Evolutionary conservation across 2,888 invertebrate genomes (phyloP), one percentile per base, ranked within the genome.

Genomic region (Pteria penguin): DNA sequence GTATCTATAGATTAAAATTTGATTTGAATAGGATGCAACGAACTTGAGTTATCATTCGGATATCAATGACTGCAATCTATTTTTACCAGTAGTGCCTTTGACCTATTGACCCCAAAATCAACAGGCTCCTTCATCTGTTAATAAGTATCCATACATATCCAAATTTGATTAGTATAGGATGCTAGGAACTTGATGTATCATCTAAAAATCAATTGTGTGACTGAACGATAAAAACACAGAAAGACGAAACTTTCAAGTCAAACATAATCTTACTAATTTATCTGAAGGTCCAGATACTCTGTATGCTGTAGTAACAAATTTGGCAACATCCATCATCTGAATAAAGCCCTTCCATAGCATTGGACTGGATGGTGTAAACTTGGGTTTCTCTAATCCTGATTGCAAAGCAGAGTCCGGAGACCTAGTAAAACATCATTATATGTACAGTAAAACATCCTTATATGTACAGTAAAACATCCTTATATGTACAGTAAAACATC

Each of bases 311-410:
- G 97, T 96, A 84, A 96, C 95, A 88, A 97, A 97, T 85, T 96
- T 95, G 0, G 97, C 96, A 0, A 97, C 96, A 89, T 98, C 98
- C 4, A 96, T 95, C 97, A 97, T 97, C 87, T 95, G 96, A 5
- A 98, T 95, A 81, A 95, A 95, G 1, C 98, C 98, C 76, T 95
- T 95, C 97, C 97, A 97, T 33, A 95, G 94, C 0, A 94, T 93
- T 0, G 93, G 93, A 8, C 85, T 86, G 3, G 83, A 84, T 0
- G 86, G 87, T 0, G 83, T 85, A 70, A 84, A 87, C 75, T 86
- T 86, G 1, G 81, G 80, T 74, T 86, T 83, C 45, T 89, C 90
- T 52, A 89, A 78, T 3, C 88, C 88, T 8, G 88, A 86, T 78
- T 88, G 86, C 11, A 88, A 79, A 14, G 88, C 89, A 0, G 90